Base-by-base conservation (phyloP, 2,797 vertebrate species). In the Galaxias olidus region DNA sequence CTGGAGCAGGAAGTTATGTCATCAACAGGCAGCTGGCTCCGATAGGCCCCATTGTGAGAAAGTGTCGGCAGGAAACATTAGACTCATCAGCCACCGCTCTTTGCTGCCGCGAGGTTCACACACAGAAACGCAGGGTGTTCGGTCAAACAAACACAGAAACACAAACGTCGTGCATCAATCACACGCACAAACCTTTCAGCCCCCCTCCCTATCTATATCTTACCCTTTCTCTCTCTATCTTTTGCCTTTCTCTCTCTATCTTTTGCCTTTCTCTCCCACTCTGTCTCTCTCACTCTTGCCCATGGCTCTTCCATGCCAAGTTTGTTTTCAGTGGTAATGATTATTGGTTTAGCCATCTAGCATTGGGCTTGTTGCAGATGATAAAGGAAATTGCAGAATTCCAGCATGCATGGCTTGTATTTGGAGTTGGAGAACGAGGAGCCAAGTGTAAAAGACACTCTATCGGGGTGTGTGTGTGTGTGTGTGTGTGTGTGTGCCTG, bases 381-480 rank as follows among this genome's bases (percentile, higher is more conserved):
- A 86, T 86, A 76, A 86, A 85, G 86, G 82, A 90, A 90, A 88
- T 87, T 87, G 83, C 78, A 76, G 81, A 80, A 88, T 87, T 88
- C 83, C 75, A 74, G 61, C 61, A 74, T 14, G 60, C 52, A 71
- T 63, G 51, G 61, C 78, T 83, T 77, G 70, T 86, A 53, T 86
- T 87, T 86, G 86, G 77, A 85, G 72, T 79, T 65, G 66, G 77
- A 72, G 83, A 84, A 81, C 82, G 76, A 75, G 76, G 84, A 84
- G 86, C 85, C 84, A 80, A 79, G 75, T 74, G 69, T 72, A 66
- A 76, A 73, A 65, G 61, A 72, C 71, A 86, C 64, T 68, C 77
- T 71, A 69, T 63, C 72, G 60, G 83, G 80, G 79, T 68, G 73
- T 73, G 78, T 77, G 30, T 30, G 30, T 30, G 78, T 71, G 70